Base-by-base conservation (phyloP, 2,113 vertebrate species). In the Verasper variegatus region DNA sequence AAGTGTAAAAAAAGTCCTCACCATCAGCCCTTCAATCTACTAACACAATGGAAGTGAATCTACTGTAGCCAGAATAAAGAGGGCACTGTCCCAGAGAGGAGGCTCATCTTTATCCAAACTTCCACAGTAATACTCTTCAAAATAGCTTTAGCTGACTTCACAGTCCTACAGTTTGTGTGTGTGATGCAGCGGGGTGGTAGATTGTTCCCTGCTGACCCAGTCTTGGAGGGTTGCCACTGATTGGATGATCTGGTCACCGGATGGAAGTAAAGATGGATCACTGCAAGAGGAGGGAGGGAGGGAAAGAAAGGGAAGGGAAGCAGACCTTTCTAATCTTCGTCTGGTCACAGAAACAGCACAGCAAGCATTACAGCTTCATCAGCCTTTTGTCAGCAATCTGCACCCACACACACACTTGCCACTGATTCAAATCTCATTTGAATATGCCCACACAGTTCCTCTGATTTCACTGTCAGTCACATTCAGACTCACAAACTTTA, bases 331-430 rank as follows among this genome's bases (percentile, higher is more conserved):
- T 78, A 68, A 80, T 91, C 61, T 71, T 60, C 66, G 27, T 80
- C 72, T 85, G 68, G 26, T 79, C 79, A 79, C 57, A 72, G 60
- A 74, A 87, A 76, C 65, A 26, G 73, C 75, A 62, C 13, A 78
- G 72, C 75, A 71, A 81, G 76, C 70, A 65, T 18, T 66, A 66
- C 64, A 55, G 82, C 81, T 88, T 75, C 64, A 85, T 82, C 61
- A 2, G 68, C 62, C 57, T 40, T 11, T 67, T 84, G 80, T 88
- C 88, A 87, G 84, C 85, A 76, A 57, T 83, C 76, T 80, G 63
- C 66, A 58, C 47, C 18, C 69, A 40, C 31, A n/a, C 55, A 40
- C 52, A 72, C 52, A 31, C 35, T 24, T 42, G 18, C 42, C 37
- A 13, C 62, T 73, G 63, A 3, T 65, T 67, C 51, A 72, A 60